Conservation (phyloP, 1,140 invertebrate genomes). For the Proales similis region DNA sequence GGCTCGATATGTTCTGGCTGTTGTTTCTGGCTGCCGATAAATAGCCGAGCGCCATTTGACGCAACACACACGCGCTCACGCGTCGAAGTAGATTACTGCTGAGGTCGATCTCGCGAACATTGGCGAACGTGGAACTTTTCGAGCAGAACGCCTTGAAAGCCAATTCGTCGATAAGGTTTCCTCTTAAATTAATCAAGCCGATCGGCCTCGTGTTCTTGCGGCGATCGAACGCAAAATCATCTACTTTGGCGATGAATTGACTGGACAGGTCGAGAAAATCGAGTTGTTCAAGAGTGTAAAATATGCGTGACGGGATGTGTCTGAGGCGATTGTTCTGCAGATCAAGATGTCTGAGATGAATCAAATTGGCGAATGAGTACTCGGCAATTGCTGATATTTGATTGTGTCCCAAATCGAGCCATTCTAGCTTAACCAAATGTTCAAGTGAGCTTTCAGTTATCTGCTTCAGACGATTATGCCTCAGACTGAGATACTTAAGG, state of each 20-base stretch:
- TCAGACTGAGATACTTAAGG: neutral
- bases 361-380: conserved; percentile 18
- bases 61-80: conserved; percentile 18
- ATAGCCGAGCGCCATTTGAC: conserved; percentile 16
- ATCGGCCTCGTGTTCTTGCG: conserved; percentile 13
- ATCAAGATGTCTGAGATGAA: conserved; percentile 5
- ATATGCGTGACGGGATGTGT: conserved; percentile 28
- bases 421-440: conserved; percentile 35
- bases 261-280: conserved; percentile 20
- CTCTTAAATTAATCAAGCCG: neutral
- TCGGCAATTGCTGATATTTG: conserved; percentile 33
- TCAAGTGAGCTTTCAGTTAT: conserved; percentile 35
- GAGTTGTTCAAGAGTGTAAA: conserved; percentile 24
- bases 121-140: conserved; percentile 7
- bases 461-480: conserved; percentile 25
- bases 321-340: conserved; percentile 10
- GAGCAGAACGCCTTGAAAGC: conserved; percentile 23
- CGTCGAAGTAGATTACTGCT: neutral
- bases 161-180: conserved; percentile 9
- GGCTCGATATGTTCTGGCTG: neutral
- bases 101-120: conserved; percentile 20
- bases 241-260: conserved; percentile 3
- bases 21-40: neutral
- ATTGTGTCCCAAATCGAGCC: conserved; percentile 27
- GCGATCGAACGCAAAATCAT: conserved; percentile 30